Base-by-base conservation (phyloP, 1,140 invertebrate species). In the Trichoplusia ni region DNA sequence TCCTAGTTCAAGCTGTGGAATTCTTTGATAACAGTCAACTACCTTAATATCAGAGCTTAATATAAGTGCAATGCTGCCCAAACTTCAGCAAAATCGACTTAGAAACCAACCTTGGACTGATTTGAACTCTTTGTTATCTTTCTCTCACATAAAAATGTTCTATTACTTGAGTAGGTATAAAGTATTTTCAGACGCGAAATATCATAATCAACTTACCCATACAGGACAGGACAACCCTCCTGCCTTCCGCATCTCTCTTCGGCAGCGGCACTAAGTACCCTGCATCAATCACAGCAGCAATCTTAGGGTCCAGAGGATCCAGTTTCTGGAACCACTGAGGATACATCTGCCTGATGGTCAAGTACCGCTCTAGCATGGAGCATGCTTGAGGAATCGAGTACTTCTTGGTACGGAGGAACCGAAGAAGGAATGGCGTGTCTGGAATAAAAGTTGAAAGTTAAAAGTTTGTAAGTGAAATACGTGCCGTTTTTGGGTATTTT, bases 351-450 rank as follows among this genome's bases (percentile, higher is more conserved):
- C 96, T 92, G 58, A 97, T 95, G 4, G 94, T 95, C 9, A 98
- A 91, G 78, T 98, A 98, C 9, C 94, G 93, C 79, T 97, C 95
- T 38, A 98, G 84, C 93, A 97, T 95, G 42, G 96, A 94, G 74
- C 96, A 95, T 0, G 97, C 95, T 74, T 95, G 92, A 0, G 95
- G 95, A 9, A 98, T 92, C 31, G 95, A 95, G 81, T 96, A 97
- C 80, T 98, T 97, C 80, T 96, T 95, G 1, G 95, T 96, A 9
- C 96, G 92, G 0, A 98, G 91, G 77, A 98, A 98, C 35, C 96
- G 92, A 11, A 97, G 89, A 8, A 98, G 92, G 77, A 97, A 98
- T 6, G 94, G 91, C 0, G 94, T 86, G 86, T 97, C 95, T 91
- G 84, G 11, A 25, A 35, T 14, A 59, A 8, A 33, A 27, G 18